Conservation (phyloP, 2,113 vertebrate genomes). For the Nycticebus coucang region DNA sequence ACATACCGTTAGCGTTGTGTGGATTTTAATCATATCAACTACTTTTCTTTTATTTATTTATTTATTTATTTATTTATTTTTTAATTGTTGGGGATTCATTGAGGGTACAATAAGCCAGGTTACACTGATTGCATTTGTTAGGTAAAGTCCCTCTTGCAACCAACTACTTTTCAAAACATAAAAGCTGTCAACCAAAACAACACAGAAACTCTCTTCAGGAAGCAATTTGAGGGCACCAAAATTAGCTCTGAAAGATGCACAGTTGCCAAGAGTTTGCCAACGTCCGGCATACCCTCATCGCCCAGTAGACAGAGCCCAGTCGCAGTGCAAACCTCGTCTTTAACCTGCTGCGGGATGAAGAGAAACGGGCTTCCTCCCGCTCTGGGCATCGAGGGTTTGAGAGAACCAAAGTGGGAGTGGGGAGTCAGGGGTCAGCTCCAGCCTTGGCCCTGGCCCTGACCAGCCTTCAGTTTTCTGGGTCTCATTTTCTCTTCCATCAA, state of each 20-base stretch:
- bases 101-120: too few relatives aligned
- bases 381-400: too few relatives aligned
- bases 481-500: not conserved
- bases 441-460: not conserved
- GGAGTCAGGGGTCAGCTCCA: not conserved
- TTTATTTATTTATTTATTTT: too few relatives aligned
- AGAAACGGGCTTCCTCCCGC: not conserved
- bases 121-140: too few relatives aligned
- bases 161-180: not conserved
- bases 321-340: not conserved
- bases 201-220: not conserved
- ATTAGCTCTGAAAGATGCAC: not conserved
- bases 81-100: too few relatives aligned
- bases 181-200: not conserved
- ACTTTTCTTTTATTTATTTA: too few relatives aligned
- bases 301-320: not conserved
- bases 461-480: not conserved
- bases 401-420: not conserved
- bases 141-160: too few relatives aligned
- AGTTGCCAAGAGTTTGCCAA: not conserved
- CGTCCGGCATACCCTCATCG: accelerated
- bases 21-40: not conserved
- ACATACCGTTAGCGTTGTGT: not conserved
- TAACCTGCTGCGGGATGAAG: too few relatives aligned
- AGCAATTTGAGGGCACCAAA: not conserved